These are phyloP conservation scores for Choloepus didactylus DNA, from an alignment of 2,797 vertebrate species.

Conservation along the genomic window DNA sequence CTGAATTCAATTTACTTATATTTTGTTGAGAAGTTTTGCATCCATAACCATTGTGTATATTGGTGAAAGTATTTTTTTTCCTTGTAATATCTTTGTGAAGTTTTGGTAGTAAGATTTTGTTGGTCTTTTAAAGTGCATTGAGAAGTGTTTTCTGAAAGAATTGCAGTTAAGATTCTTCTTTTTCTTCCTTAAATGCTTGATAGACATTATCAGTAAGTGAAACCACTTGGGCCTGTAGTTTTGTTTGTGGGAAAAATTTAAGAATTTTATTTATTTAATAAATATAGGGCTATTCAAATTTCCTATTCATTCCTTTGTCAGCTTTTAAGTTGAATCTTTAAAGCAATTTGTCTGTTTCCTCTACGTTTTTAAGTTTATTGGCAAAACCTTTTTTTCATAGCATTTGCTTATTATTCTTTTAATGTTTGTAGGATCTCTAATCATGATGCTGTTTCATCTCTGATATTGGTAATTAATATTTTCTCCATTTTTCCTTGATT, in stretches of 20 bases:
- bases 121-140: not conserved
- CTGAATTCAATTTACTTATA: not conserved
- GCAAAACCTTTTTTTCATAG: too few species aligned
- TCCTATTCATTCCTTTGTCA: not conserved
- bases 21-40: too few species aligned
- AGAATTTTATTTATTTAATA: too few species aligned
- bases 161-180: too few species aligned
- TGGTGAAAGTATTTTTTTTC: too few species aligned
- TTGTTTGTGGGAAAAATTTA: too few species aligned
- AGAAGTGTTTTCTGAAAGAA: not conserved
- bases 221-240: too few species aligned
- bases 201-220: too few species aligned
- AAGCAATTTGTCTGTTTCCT: not conserved
- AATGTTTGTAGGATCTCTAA: not conserved
- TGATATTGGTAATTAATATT: not conserved
- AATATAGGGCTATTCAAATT: not conserved
- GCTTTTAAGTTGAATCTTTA: not conserved
- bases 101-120: not conserved
- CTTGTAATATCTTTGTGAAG: too few species aligned
- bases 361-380: too few species aligned
- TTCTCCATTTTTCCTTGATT: not conserved
- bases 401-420: not conserved
- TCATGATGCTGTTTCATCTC: not conserved
- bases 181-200: too few species aligned
- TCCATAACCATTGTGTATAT: too few species aligned